Evolutionary conservation across 2,888 invertebrate genomes (phyloP).

Genomic region (Tetheella fluctuosa): DNA sequence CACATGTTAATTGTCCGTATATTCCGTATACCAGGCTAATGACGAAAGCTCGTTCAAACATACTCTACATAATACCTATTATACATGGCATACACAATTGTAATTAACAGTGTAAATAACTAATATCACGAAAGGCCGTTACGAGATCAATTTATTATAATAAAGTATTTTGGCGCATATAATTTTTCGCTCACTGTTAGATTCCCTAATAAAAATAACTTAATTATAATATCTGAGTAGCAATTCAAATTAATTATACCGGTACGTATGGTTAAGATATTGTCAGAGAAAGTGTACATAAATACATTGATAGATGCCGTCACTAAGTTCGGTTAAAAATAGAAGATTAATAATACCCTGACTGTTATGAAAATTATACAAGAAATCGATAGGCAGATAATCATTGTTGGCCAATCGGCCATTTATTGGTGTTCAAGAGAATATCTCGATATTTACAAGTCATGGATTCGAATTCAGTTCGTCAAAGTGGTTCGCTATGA

Average conservation of each 20-base stretch:
- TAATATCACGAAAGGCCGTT: slow-evolving; percentile 57
- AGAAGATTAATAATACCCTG: slow-evolving; percentile 49
- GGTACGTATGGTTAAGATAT: slow-evolving; percentile 11
- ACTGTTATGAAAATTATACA: slow-evolving; percentile 38
- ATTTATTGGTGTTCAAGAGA: slow-evolving; percentile 37
- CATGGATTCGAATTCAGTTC: slow-evolving; percentile 8
- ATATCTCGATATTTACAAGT: slow-evolving; percentile 29
- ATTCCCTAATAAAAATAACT: neutral
- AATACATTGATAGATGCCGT: slow-evolving; percentile 5
- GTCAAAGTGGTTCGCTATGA: slow-evolving; percentile 57
- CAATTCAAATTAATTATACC: neutral
- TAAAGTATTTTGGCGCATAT: slow-evolving; percentile 1
- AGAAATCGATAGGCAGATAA: slow-evolving; percentile 40
- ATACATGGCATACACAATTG: slow-evolving; percentile 59
- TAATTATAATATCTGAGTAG: neutral
- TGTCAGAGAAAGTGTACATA: slow-evolving; percentile 9
- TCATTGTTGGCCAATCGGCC: slow-evolving; percentile 30
- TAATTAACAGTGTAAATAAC: slow-evolving; percentile 40
- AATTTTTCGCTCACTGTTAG: slow-evolving; percentile 2
- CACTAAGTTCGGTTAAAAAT: slow-evolving; percentile 21
- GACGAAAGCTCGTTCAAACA: slow-evolving; percentile 79
- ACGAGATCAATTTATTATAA: slow-evolving; percentile 33
- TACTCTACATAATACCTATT: slow-evolving; percentile 68
- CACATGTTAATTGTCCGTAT: slow-evolving; percentile 45
- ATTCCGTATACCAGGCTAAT: slow-evolving; percentile 76